phyloP scores from a whole-genome alignment of 2,113 vertebrate genomes.

The Sorex fumeus region DNA sequence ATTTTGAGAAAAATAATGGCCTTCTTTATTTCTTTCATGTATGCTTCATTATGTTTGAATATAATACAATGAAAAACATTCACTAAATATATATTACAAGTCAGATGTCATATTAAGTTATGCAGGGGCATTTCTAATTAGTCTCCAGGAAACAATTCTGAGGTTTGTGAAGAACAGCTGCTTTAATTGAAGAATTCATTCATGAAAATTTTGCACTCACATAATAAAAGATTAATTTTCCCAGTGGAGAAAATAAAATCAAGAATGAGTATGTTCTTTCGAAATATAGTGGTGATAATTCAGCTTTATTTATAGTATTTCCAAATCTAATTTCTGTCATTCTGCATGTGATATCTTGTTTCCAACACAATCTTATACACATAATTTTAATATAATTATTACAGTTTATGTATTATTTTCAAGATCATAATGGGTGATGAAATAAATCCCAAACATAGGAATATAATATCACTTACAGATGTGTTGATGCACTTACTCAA shows the following conservation, averaged over 20 bases:
- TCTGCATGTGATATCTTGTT: background rate
- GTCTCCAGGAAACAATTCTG: background rate
- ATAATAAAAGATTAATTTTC: slow-evolving; percentile 38
- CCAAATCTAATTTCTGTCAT: background rate
- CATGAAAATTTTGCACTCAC: background rate
- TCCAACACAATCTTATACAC: background rate
- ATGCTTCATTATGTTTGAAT: background rate
- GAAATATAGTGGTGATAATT: background rate
- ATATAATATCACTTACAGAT: background rate
- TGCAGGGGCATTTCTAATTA: background rate
- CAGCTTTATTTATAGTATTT: background rate
- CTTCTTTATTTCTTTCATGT: background rate
- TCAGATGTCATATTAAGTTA: background rate
- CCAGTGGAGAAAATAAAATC: slow-evolving; percentile 1
- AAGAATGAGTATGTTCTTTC: slow-evolving; percentile 1
- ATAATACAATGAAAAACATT: slow-evolving; percentile 25
- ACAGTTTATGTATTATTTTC: background rate
- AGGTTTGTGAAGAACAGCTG: background rate
- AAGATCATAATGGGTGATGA: background rate
- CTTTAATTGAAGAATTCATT: slow-evolving; percentile 18
- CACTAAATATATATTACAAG: background rate
- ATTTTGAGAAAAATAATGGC: background rate
- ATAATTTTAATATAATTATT: slow-evolving; percentile 8
- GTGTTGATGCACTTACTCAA: background rate
- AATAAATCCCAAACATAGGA: background rate